Conservation (phyloP, 2,888 invertebrate genomes). For the Pemphredon lugubris region DNA sequence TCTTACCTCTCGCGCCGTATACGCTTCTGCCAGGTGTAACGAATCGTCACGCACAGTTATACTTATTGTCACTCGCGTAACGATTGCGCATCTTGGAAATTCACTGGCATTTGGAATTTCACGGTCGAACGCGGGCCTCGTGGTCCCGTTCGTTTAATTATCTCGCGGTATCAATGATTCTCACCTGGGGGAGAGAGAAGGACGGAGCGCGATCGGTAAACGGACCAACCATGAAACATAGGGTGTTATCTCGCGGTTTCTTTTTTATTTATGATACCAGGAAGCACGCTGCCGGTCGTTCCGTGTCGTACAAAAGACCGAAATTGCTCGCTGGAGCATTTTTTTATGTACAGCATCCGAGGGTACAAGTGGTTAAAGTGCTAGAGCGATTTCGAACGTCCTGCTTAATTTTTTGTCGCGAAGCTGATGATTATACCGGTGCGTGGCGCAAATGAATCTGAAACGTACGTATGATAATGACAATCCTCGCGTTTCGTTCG, state of each 20-base stretch:
- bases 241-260: background rate
- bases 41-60: no score
- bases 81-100: no score
- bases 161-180: background rate
- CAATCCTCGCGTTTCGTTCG: background rate
- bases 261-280: background rate
- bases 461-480: background rate
- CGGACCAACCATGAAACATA: background rate
- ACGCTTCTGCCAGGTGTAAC: no score
- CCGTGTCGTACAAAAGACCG: background rate
- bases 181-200: background rate
- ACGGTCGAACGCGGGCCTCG: background rate
- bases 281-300: no score
- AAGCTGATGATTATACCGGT: background rate
- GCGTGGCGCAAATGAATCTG: background rate
- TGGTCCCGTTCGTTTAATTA: background rate
- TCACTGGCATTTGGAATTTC: background rate
- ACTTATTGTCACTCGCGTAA: no score
- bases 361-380: background rate
- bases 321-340: background rate
- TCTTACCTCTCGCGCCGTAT: no score
- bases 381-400: background rate
- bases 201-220: background rate
- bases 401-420: background rate
- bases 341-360: background rate